phyloP scores from a whole-genome alignment of 2,888 invertebrate genomes.

The Cecidostiba fungosa region DNA sequence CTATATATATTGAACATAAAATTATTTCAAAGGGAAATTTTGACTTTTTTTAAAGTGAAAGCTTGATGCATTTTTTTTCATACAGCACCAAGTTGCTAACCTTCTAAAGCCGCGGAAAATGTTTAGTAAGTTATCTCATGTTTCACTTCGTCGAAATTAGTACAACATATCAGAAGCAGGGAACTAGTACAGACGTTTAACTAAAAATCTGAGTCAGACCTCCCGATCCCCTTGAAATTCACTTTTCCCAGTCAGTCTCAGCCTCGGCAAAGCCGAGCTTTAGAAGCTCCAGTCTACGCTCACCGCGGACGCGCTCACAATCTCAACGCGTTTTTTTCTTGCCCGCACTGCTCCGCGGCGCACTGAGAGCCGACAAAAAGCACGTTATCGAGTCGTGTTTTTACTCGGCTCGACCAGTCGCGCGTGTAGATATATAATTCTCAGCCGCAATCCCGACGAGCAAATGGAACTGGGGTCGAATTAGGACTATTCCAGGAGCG shows the following conservation, averaged over 20 bases:
- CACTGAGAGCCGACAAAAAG: constrained; percentile 22
- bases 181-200: neutral
- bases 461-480: constrained; percentile 51
- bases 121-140: no score
- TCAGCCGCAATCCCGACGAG: constrained; percentile 22
- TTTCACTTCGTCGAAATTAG: neutral
- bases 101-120: no score
- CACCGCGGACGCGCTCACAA: constrained; percentile 9
- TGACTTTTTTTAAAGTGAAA: no score
- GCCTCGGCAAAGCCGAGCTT: neutral
- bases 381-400: constrained; percentile 45
- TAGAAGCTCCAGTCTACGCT: neutral
- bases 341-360: neutral
- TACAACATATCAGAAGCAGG: no score
- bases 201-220: neutral
- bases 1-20: no score
- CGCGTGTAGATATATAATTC: neutral
- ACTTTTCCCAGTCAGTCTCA: neutral
- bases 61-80: no score
- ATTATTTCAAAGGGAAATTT: no score
- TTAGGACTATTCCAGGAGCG: constrained; percentile 40
- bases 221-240: neutral
- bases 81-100: no score
- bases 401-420: neutral
- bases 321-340: constrained; percentile 5